phyloP scores from a whole-genome alignment of 2,888 invertebrate species.

The Aricia artaxerxes region DNA sequence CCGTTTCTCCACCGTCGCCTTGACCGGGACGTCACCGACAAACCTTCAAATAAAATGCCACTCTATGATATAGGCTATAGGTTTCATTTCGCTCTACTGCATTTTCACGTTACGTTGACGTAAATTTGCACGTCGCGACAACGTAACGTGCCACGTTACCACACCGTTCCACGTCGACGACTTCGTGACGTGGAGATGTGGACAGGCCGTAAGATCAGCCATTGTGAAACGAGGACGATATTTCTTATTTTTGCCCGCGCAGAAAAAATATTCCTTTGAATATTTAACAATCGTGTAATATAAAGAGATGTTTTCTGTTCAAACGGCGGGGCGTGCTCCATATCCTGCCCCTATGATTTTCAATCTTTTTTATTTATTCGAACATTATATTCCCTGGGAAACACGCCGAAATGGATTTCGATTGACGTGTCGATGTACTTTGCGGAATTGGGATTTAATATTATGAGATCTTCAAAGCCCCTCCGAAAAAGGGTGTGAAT shows the following conservation, averaged over 20 bases:
- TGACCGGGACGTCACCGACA: too few species aligned
- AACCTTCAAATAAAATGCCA: too few species aligned
- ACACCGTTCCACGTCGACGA: too few species aligned
- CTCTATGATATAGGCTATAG: too few species aligned
- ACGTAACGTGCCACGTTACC: too few species aligned
- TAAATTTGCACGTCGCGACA: too few species aligned
- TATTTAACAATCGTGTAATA: slow-evolving; percentile 19
- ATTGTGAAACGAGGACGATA: not conserved
- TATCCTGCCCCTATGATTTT: slow-evolving; percentile 17
- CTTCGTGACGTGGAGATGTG: too few species aligned
- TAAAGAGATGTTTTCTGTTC: slow-evolving; percentile 13
- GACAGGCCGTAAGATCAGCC: not conserved
- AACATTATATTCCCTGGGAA: not conserved
- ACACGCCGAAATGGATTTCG: not conserved
- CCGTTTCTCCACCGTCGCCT: too few species aligned
- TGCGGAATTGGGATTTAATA: slow-evolving; percentile 9
- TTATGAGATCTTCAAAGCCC: not conserved
- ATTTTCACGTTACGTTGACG: too few species aligned
- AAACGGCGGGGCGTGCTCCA: not conserved
- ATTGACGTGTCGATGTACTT: slow-evolving; percentile 10
- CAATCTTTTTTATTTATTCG: slow-evolving; percentile 8
- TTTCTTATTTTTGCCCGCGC: not conserved
- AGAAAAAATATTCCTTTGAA: slow-evolving; percentile 27
- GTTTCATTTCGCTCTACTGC: too few species aligned
- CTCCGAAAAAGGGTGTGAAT: not conserved